Percentiles rank a stretch among this genome's conserved stretches.
phyloP scores from a whole-genome alignment of 35 echinoderm and acorn worm genomes.

The Strongylocentrotus purpuratus region DNA sequence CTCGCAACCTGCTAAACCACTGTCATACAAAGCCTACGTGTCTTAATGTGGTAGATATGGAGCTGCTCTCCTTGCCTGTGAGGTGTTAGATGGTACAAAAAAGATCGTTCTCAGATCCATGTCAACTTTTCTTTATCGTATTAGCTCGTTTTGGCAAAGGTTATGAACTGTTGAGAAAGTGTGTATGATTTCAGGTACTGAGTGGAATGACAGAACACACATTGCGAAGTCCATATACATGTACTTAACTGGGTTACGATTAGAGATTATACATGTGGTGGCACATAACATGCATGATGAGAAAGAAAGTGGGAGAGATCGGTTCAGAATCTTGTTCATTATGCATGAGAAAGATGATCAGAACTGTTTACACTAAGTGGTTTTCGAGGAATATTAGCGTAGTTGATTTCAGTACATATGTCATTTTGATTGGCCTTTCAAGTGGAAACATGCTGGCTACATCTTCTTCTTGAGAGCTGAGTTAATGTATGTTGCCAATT shows the following conservation, averaged over 20 bases:
- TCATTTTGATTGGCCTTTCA: neutral
- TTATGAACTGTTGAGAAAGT: neutral
- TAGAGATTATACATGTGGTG: too few relatives aligned
- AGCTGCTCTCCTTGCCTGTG: neutral
- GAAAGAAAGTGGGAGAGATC: too few relatives aligned
- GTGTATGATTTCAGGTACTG: neutral
- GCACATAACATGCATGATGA: too few relatives aligned
- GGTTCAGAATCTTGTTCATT: too few relatives aligned
- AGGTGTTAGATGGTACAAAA: neutral
- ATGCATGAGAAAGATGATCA: neutral
- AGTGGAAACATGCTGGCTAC: neutral
- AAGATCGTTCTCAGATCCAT: neutral
- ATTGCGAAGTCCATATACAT: neutral
- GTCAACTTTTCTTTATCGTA: neutral
- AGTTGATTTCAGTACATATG: neutral
- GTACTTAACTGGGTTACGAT: too few relatives aligned
- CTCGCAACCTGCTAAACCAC: slow-evolving; percentile 21
- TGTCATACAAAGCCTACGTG: neutral
- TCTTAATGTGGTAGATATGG: neutral
- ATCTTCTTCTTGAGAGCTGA: neutral
- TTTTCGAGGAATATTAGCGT: neutral
- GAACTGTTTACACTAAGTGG: neutral
- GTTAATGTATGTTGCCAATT: neutral
- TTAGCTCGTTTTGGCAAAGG: neutral
- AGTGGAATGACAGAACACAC: neutral